Conservation (phyloP, 2,113 vertebrate genomes). For the Choloepus hoffmanni region DNA sequence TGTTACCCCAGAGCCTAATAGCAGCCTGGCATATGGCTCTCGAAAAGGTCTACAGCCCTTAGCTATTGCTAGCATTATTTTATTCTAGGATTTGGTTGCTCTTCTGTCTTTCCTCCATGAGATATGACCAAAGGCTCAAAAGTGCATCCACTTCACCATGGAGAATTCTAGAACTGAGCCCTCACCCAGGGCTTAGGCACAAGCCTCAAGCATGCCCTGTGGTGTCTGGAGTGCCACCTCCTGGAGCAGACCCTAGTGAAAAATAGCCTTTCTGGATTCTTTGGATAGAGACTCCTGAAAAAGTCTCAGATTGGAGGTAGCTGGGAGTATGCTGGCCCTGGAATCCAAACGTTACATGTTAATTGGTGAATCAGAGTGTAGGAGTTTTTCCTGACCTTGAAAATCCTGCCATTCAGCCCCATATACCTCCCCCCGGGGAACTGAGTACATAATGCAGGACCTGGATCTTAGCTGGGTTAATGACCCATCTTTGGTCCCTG, state of each 20-base stretch:
- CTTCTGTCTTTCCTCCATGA: background rate
- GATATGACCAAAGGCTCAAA: background rate
- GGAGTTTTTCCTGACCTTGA: conserved; percentile 24
- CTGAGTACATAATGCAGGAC: background rate
- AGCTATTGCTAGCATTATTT: background rate
- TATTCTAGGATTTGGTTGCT: background rate
- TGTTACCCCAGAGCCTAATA: background rate
- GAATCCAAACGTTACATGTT: background rate
- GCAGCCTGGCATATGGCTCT: background rate
- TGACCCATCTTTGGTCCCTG: background rate
- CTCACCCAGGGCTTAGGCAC: background rate
- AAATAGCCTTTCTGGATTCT: background rate
- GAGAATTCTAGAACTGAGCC: background rate
- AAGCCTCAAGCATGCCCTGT: background rate
- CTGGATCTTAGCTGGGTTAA: background rate
- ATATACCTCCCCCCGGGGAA: background rate
- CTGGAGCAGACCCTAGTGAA: background rate
- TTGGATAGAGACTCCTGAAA: background rate
- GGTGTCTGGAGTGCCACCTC: background rate
- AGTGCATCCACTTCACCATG: background rate
- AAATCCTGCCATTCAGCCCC: background rate
- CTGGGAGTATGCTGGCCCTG: background rate
- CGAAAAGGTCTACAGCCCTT: background rate
- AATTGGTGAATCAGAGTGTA: background rate
- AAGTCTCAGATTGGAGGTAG: background rate